Evolutionary conservation across 1,140 invertebrate species (phyloP), one percentile per base, ranked within the genome.

Genomic region (Rhyacophila brunnea): DNA sequence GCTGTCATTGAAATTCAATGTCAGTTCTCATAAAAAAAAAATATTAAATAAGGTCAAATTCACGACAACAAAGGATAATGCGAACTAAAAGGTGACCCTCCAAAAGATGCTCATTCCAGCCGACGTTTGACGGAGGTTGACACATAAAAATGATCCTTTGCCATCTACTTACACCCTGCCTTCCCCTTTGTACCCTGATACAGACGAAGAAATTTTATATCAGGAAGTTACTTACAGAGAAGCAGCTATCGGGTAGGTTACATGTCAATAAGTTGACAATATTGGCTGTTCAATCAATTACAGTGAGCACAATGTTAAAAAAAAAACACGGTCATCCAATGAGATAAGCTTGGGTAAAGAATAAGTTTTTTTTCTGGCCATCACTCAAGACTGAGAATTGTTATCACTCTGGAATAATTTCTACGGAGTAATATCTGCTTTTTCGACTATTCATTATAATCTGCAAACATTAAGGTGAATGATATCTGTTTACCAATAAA

Each of bases 41-140:
- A 28, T 28, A 28, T 28, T 44, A 15, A 36, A 55, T 49, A 61
- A 61, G 59, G 59, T 49, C 52, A 40, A 6, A 61, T 40, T 40
- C 20, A 44, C 48, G 43, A 55, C 44, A 55, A 50, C 42, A 50
- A 61, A 50, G 40, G 2, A 40, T 35, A 47, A 20, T 36, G 23
- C 45, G 42, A 53, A 42, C 32, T 38, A 28, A 15, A 36, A 35
- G 13, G 47, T 15, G 13, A 19, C 28, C 47, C 53, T 36, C 17
- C 20, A 32, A 9, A 18, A 53, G 53, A 52, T 55, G 51, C 47
- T 55, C 51, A 48, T 60, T 54, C 54, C 38, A 57, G 60, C 50
- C 38, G 1, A 28, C 20, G 42, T 42, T 43, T 52, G 53, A 62
- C 54, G 47, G 51, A 53, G 60, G 60, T 62, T 51, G 60, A 62